Conservation (phyloP, 2,113 vertebrate genomes). For the Ceratotherium simum region DNA sequence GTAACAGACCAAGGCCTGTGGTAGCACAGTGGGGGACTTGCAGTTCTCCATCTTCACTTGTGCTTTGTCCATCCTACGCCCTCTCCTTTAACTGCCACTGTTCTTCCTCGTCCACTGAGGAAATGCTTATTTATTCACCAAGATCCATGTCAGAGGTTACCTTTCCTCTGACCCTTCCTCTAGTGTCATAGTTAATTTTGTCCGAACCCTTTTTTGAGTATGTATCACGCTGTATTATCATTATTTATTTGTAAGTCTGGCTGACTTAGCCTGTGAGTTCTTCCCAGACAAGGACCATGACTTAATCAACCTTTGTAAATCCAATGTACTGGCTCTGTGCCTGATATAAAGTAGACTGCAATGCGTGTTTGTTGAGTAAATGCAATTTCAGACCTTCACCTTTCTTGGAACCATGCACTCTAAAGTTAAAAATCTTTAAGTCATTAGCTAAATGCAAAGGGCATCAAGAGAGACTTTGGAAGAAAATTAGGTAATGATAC, state of each 20-base stretch:
- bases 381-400: not conserved
- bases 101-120: not conserved
- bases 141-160: not conserved
- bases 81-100: not conserved
- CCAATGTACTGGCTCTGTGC: not conserved
- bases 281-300: not conserved
- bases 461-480: not conserved
- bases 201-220: not conserved
- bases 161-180: not conserved
- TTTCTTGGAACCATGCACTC: not conserved
- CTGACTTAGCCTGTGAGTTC: not conserved
- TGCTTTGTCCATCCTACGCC: not conserved
- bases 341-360: not conserved
- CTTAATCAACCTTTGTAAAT: slow-evolving; percentile 10
- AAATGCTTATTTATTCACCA: not conserved
- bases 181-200: slow-evolving; percentile 3
- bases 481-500: slow-evolving; percentile 25
- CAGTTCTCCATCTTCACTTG: not conserved
- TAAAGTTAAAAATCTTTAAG: slow-evolving; percentile 51
- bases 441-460: not conserved
- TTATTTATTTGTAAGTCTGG: not conserved
- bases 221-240: not conserved
- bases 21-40: not conserved
- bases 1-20: not conserved
- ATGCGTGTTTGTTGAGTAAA: not conserved